A percentile compares a stretch with the other conserved stretches of the same genome.
Evolutionary conservation across 2,113 vertebrate species (phyloP).

Genomic region (Sylvia atricapilla): DNA sequence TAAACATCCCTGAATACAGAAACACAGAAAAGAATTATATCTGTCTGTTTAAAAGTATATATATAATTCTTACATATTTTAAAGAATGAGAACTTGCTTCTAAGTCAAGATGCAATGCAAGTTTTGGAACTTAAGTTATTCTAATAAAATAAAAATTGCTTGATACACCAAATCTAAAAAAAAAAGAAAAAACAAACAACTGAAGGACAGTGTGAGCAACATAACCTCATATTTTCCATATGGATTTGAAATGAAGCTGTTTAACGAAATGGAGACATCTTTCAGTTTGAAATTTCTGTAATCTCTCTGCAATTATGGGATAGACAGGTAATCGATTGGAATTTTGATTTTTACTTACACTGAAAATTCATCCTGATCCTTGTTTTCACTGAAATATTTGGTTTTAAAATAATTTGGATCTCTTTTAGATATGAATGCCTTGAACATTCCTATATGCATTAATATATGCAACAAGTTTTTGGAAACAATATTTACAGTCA

Average conservation of each 20-base stretch:
- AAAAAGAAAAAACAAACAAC: neutral
- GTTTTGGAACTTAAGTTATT: neutral
- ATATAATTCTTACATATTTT: neutral
- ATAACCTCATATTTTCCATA: neutral
- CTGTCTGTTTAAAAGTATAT: neutral
- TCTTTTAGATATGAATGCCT: neutral
- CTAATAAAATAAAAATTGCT: neutral
- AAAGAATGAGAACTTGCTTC: neutral
- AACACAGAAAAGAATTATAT: neutral
- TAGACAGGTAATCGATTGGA: neutral
- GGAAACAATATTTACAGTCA: neutral
- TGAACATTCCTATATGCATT: neutral
- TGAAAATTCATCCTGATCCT: neutral
- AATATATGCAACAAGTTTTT: neutral
- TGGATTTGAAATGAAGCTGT: neutral
- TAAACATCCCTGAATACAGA: neutral
- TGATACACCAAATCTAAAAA: accelerated
- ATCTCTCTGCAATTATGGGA: neutral
- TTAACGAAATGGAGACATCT: neutral
- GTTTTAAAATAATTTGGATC: neutral
- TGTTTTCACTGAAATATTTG: neutral
- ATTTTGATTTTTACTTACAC: neutral
- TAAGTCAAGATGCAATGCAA: neutral
- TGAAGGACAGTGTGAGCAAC: neutral
- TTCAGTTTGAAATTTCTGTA: neutral